Conservation (phyloP, 2,888 invertebrate genomes). For the Lycia hirtaria region DNA sequence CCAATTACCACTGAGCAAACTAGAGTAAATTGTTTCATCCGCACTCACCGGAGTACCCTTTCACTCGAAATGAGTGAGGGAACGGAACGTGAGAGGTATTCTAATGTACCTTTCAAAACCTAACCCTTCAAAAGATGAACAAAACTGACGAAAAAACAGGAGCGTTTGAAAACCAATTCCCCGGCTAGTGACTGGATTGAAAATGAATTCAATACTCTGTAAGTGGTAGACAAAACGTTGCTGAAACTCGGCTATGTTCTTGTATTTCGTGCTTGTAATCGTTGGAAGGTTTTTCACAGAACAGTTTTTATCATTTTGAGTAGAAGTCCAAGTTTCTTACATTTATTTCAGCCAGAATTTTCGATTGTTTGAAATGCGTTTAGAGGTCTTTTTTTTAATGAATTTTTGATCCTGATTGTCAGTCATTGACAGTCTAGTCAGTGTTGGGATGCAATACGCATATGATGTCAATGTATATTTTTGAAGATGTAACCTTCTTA, state of each 20-base stretch:
- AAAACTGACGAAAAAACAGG: neutral
- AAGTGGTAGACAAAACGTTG: neutral
- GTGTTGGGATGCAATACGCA: too few relatives aligned
- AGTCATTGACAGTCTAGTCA: too few relatives aligned
- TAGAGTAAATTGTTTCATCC: slow-evolving; percentile 46
- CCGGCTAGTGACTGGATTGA: slow-evolving; percentile 17
- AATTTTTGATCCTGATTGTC: too few relatives aligned
- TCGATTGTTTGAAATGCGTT: too few relatives aligned
- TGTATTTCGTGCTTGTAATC: neutral
- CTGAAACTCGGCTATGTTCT: neutral
- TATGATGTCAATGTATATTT: too few relatives aligned
- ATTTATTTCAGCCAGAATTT: too few relatives aligned
- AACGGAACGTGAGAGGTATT: slow-evolving; percentile 39
- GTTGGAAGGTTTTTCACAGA: neutral
- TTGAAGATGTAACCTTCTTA: too few relatives aligned
- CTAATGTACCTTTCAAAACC: slow-evolving; percentile 22
- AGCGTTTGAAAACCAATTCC: slow-evolving; percentile 6
- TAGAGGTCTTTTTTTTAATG: too few relatives aligned
- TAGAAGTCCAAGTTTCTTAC: too few relatives aligned
- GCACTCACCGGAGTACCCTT: slow-evolving; percentile 28
- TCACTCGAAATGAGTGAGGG: slow-evolving; percentile 42
- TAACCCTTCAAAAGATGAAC: neutral
- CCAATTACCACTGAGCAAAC: slow-evolving; percentile 46
- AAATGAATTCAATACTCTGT: slow-evolving; percentile 12
- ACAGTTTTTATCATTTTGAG: too few relatives aligned